Evolutionary conservation across 2,888 invertebrate species (phyloP), one percentile per base, ranked within the genome.

Genomic region (Anthophora plumipes): DNA sequence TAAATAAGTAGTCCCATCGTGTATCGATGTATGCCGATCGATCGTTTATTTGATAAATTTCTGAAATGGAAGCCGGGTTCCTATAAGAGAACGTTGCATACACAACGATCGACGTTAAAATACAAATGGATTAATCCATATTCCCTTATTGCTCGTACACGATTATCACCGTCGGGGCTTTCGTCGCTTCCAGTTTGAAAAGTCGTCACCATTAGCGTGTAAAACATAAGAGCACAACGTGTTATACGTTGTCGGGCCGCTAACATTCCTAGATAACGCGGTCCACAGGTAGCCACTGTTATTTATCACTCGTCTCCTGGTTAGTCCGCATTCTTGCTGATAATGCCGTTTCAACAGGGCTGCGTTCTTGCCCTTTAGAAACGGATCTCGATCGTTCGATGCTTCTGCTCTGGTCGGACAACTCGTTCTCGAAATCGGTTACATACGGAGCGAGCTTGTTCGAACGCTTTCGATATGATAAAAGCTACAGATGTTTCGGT

Each of bases 271-370:
- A 87, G 88, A 89, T 89, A 88, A 83, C 78, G 55, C 69, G 78
- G 84, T 76, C 67, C 79, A 80, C 83, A 88, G 85, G 86, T 85
- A 86, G 88, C 77, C 46, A 76, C 71, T 59, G 78, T 88, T 90
- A 88, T 90, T 90, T 90, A 88, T 87, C 84, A 78, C 79, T 88
- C 77, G 76, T 85, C 74, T 84, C 77, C 85, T 78, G 85, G 87
- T 87, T 78, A 77, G 88, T 87, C 88, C 84, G 83, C 89, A 90
- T 90, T 90, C 89, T 89, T 87, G 80, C 80, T 55, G 89, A 89
- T 89, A 89, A 82, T 83, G 75, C 82, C 61, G 77, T 81, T 69
- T 69, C 77, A 54, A 69, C 79, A 80, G 84, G 81, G 67, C 75
- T 71, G 59, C 85, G 73, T 83, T 86, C 83, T 75, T 82, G 83